These are phyloP conservation scores for Thera britannica DNA, from an alignment of 2,888 invertebrate genomes.

Conservation along the genomic window DNA sequence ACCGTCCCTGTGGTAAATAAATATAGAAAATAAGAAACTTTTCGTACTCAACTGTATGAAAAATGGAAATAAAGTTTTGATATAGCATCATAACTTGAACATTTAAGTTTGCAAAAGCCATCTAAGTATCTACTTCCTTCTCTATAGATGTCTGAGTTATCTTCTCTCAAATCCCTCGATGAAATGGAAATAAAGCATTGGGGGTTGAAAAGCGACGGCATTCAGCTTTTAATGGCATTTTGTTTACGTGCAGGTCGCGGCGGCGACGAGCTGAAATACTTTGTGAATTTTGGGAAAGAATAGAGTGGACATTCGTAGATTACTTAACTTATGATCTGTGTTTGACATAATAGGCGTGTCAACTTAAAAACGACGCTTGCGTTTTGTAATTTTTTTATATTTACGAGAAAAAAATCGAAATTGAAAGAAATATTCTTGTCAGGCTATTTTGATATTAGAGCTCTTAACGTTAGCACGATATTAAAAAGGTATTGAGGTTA, in stretches of 20 bases:
- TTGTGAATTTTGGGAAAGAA: conserved; percentile 43
- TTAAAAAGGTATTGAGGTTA: too few relatives aligned
- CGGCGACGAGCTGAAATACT: conserved; percentile 40
- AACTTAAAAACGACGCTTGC: too few relatives aligned
- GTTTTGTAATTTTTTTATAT: too few relatives aligned
- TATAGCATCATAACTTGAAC: conserved; percentile 11
- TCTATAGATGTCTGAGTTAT: conserved; percentile 36
- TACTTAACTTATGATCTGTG: too few relatives aligned
- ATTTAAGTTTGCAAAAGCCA: conserved; percentile 11
- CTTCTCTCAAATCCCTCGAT: conserved; percentile 34
- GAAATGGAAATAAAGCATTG: conserved; percentile 55
- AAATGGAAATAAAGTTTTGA: conserved; percentile 1
- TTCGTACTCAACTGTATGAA: neutral
- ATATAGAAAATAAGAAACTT: too few relatives aligned
- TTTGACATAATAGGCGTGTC: too few relatives aligned
- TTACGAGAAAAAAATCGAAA: too few relatives aligned
- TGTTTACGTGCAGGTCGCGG: conserved; percentile 57
- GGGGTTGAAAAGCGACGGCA: conserved; percentile 53
- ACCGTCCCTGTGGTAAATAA: too few relatives aligned
- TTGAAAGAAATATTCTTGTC: too few relatives aligned
- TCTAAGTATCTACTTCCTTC: conserved; percentile 12
- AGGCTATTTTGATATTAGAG: too few relatives aligned
- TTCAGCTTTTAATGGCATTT: conserved; percentile 68
- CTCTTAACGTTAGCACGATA: too few relatives aligned
- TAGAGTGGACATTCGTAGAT: conserved; percentile 37